phyloP scores from a whole-genome alignment of 2,113 vertebrate genomes.

The Leuciscus idus region DNA sequence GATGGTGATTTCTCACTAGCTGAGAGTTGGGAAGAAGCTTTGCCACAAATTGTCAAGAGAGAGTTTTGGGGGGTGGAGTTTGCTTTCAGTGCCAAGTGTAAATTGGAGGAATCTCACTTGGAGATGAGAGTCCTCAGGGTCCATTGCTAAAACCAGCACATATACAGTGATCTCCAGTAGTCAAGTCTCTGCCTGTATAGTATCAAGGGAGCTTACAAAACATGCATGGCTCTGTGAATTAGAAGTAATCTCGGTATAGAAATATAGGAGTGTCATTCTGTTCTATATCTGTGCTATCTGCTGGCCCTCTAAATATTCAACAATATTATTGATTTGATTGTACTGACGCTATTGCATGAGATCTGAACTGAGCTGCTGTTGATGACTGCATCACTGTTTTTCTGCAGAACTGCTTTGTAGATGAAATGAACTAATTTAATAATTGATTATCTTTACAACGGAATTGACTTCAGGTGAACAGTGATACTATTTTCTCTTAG shows the following conservation, averaged over 20 bases:
- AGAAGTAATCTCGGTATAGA: neutral
- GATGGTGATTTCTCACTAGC: constrained; percentile 7
- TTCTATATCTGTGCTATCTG: constrained; percentile 4
- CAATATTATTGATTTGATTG: too few species aligned
- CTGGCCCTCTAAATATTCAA: neutral
- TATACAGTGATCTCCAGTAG: neutral
- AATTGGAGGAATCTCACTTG: constrained; percentile 54
- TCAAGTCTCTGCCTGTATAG: constrained; percentile 38
- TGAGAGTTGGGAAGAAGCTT: constrained; percentile 22
- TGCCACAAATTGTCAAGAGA: constrained; percentile 44
- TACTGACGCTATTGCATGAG: too few species aligned
- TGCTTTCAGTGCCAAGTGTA: constrained; percentile 42
- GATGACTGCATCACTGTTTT: too few species aligned
- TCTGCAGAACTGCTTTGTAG: too few species aligned
- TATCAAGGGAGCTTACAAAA: constrained; percentile 32
- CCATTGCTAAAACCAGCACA: constrained; percentile 2
- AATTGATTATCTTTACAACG: too few species aligned
- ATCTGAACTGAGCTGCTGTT: too few species aligned
- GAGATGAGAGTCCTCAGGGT: constrained; percentile 44
- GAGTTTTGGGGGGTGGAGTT: constrained; percentile 17
- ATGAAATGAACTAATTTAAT: too few species aligned
- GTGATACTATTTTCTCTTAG: too few species aligned
- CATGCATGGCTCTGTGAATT: constrained; percentile 1
- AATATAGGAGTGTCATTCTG: constrained; percentile 9
- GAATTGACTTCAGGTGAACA: too few species aligned